Evolutionary conservation across 1,140 invertebrate species (phyloP).

Genomic region (Lasaia peninsularis): DNA sequence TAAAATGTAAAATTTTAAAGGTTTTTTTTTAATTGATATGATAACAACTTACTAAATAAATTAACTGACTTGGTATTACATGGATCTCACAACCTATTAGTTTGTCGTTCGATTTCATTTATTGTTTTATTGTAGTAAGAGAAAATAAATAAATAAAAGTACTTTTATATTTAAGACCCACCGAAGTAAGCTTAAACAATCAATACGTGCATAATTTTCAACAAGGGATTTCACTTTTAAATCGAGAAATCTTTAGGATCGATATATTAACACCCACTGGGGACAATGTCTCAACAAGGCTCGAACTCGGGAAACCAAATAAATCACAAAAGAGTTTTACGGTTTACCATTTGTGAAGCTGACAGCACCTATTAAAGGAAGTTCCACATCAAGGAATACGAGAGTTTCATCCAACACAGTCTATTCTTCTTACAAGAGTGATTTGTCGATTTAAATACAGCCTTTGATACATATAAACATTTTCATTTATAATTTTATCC

Average conservation of each 20-base stretch:
- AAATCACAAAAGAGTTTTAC: slow-evolving; percentile 48
- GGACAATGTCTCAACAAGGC: slow-evolving; percentile 39
- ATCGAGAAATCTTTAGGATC: slow-evolving; percentile 51
- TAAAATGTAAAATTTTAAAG: too few species aligned
- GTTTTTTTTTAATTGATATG: too few species aligned
- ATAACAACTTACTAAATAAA: too few species aligned
- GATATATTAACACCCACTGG: slow-evolving; percentile 50
- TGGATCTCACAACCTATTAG: too few species aligned
- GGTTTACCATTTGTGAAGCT: slow-evolving; percentile 46
- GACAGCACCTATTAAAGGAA: slow-evolving; percentile 39
- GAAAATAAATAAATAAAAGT: too few species aligned
- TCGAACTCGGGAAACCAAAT: slow-evolving; percentile 47
- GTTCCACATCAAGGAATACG: slow-evolving; percentile 30
- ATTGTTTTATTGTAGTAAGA: too few species aligned
- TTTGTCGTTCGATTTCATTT: too few species aligned
- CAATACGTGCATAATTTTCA: too few species aligned
- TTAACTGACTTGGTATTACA: too few species aligned
- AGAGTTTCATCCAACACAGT: slow-evolving; percentile 3
- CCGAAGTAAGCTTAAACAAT: too few species aligned
- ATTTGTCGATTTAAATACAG: background rate
- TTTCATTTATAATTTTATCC: too few species aligned
- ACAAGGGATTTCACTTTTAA: slow-evolving; percentile 19
- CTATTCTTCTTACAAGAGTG: background rate
- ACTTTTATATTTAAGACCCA: too few species aligned
- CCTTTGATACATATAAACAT: background rate